Percentiles rank a stretch among this genome's conserved stretches.
These are phyloP conservation scores for western clawed frog (Xenopus tropicalis) DNA, from an alignment of 2,113 vertebrate species.

Conservation along the genomic window DNA sequence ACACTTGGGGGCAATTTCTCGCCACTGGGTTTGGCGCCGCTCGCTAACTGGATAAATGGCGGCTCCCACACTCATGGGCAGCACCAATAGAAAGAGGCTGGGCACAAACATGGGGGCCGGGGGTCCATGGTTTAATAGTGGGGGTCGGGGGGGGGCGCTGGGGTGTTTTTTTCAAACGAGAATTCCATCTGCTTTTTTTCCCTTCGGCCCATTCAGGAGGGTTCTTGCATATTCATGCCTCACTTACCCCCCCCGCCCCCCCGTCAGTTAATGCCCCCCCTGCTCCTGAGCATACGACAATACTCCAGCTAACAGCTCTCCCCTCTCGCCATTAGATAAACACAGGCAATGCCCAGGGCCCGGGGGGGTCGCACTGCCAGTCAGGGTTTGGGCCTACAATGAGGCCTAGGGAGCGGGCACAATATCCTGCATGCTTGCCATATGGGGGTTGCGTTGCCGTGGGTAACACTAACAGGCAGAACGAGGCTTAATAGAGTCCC, in stretches of 20 bases:
- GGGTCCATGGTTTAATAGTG: slow-evolving; percentile 42
- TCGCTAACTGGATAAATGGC: slow-evolving; percentile 95
- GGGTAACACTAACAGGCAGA: slow-evolving; percentile 99
- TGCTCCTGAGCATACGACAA: slow-evolving; percentile 53
- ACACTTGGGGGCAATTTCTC: no score
- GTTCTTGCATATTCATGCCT: slow-evolving; percentile 88
- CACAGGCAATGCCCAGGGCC: slow-evolving; percentile 99
- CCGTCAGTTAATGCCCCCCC: not conserved
- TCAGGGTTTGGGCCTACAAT: slow-evolving; percentile 44
- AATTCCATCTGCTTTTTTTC: slow-evolving; percentile 84
- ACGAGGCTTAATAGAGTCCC: slow-evolving; percentile 99
- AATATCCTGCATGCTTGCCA: slow-evolving; percentile 89
- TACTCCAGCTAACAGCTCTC: slow-evolving; percentile 56
- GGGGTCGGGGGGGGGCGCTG: slow-evolving; percentile 62
- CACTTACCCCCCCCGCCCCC: slow-evolving; percentile 11
- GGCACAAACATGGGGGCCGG: slow-evolving; percentile 61
- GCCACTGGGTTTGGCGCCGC: no score
- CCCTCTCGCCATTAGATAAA: slow-evolving; percentile 87
- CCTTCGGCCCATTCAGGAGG: slow-evolving; percentile 64
- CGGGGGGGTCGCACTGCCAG: slow-evolving; percentile 87
- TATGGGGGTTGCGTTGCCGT: slow-evolving; percentile 95
- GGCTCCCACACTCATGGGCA: slow-evolving; percentile 73
- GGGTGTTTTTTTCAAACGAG: slow-evolving; percentile 67
- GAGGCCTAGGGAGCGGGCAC: slow-evolving; percentile 63
- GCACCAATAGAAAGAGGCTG: slow-evolving; percentile 36